A percentile compares a stretch with the other conserved stretches of the same genome.
Evolutionary conservation across 2,888 invertebrate genomes (phyloP).

Genomic region (Agelastica alni): DNA sequence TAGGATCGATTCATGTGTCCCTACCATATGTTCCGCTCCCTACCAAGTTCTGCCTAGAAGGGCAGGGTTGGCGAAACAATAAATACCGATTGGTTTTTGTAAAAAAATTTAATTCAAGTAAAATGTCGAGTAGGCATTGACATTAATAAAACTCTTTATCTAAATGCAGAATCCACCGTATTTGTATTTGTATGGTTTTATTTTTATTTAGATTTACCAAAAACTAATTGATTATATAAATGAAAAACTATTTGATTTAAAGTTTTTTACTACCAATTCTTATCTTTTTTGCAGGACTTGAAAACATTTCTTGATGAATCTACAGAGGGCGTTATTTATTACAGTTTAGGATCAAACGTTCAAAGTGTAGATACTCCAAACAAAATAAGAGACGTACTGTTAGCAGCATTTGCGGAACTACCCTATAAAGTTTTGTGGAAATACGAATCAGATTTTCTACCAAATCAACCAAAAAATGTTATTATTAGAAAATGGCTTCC

Average conservation of each 20-base stretch:
- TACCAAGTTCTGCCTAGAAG: too few species aligned
- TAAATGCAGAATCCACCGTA: too few species aligned
- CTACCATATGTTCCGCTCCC: too few species aligned
- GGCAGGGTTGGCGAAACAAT: too few species aligned
- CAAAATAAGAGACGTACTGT: conserved; percentile 45
- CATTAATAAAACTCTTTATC: too few species aligned
- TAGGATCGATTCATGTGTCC: too few species aligned
- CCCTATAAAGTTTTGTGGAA: conserved; percentile 57
- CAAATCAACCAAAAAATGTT: conserved; percentile 52
- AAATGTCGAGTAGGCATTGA: too few species aligned
- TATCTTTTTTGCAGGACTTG: conserved; percentile 47
- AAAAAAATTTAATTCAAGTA: too few species aligned
- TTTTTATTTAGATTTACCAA: too few species aligned
- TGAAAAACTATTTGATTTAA: not conserved
- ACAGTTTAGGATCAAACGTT: conserved; percentile 56
- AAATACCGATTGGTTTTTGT: too few species aligned
- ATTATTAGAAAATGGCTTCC: conserved; percentile 57
- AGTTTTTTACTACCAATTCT: too few species aligned
- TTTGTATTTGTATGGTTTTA: too few species aligned
- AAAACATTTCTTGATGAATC: conserved; percentile 49
- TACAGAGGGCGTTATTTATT: conserved; percentile 52
- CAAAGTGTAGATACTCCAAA: conserved; percentile 50
- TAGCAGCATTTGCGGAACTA: conserved; percentile 51
- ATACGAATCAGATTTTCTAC: conserved; percentile 52
- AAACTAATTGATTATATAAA: not conserved